Base-by-base conservation (phyloP, 2,113 vertebrate species). In the Oryzias woworae region DNA sequence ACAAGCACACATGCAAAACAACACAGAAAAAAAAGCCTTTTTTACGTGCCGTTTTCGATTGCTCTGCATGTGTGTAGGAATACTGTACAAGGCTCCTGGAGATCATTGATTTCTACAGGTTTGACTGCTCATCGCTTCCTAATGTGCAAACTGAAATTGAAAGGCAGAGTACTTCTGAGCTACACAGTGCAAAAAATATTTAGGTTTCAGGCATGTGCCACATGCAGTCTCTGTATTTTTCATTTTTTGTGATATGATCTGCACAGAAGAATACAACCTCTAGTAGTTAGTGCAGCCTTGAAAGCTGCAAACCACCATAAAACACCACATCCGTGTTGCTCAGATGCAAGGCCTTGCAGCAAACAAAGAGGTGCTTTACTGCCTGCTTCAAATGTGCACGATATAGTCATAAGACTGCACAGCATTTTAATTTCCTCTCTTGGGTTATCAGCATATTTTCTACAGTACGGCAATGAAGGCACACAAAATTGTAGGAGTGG, bases 311-410 rank as follows among this genome's bases (percentile, higher is more conserved):
- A 85, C 86, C 81, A 81, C 84, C 72, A 59, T 53, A 49, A 67
- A 61, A 73, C 85, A 90, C 89, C 88, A 89, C 89, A 89, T 91
- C 91, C 90, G 85, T 78, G 69, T 86, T 89, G 63, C 70, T 79
- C 71, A 76, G 83, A 73, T 82, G 81, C 83, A 83, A 76, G 82
- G 73, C 66, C 61, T 77, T 83, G 81, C 78, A 87, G 69, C 81
- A 75, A 90, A 81, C 84, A 90, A 80, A 80, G 75, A 65, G 58
- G 44, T 20, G 80, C 74, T 67, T 83, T 62, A 76, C 65, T 44
- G 58, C 52, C 66, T 75, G 66, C 71, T 62, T 62, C 63, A 69
- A 77, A 72, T 72, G 69, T 78, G 73, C 68, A 51, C 76, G 82
- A 78, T 85, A 77, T 84, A 84, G 82, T 85, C 82, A 83, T 71